A percentile compares a stretch with the other conserved stretches of the same genome.
Evolutionary conservation across 2,113 vertebrate species (phyloP).

Genomic region (Maccullochella peelii): DNA sequence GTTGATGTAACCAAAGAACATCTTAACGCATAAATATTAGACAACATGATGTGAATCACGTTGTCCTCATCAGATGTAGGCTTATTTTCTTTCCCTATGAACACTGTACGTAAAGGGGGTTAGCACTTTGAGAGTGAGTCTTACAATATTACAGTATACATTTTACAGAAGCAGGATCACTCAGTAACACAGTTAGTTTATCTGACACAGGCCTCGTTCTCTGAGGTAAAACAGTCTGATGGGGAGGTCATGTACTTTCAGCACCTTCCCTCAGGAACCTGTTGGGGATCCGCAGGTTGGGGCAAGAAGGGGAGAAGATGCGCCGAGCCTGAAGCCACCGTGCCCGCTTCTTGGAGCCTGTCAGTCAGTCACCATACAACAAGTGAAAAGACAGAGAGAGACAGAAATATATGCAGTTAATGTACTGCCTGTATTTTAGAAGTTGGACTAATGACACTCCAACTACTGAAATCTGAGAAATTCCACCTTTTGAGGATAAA

Average conservation of each 20-base stretch:
- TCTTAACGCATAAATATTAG: background rate
- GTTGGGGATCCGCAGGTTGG: slow-evolving; percentile 87
- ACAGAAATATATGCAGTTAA: background rate
- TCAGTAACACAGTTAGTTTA: background rate
- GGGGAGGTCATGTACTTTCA: background rate
- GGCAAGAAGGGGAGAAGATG: slow-evolving; percentile 87
- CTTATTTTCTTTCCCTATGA: background rate
- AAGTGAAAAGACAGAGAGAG: background rate
- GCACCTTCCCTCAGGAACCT: slow-evolving; percentile 89
- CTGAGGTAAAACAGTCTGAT: background rate
- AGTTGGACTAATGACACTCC: background rate
- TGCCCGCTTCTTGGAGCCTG: slow-evolving; percentile 87
- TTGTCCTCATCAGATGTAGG: too few species aligned
- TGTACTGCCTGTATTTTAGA: background rate
- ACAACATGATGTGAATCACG: background rate
- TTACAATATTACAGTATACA: background rate
- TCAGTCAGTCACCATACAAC: slow-evolving; percentile 3
- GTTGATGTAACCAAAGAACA: background rate
- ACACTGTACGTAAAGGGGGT: background rate
- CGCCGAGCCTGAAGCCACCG: slow-evolving; percentile 87
- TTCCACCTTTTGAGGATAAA: background rate
- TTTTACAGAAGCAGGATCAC: background rate
- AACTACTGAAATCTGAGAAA: background rate
- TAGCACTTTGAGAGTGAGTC: background rate
- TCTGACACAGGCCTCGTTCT: background rate